phyloP scores from a whole-genome alignment of 2,113 vertebrate genomes.

The Albula glossodonta region DNA sequence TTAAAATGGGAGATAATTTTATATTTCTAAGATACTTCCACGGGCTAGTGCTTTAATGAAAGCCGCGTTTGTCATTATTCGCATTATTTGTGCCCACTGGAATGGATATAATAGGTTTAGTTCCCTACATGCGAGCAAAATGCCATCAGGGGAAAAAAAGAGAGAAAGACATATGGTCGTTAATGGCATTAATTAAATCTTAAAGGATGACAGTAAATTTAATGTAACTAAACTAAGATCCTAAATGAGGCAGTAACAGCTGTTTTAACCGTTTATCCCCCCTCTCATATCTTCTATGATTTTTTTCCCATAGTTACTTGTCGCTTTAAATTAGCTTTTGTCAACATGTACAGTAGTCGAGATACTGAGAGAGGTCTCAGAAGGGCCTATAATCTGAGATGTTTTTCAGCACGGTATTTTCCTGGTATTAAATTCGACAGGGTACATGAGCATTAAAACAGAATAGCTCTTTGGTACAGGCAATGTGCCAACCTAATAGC shows the following conservation, averaged over 20 bases:
- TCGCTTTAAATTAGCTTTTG: conserved; percentile 49
- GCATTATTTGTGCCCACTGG: conserved; percentile 57
- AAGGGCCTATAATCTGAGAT: neutral
- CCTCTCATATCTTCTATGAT: conserved; percentile 41
- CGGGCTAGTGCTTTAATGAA: conserved; percentile 29
- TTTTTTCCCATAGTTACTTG: conserved; percentile 42
- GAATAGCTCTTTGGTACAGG: too few species aligned
- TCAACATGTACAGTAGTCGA: neutral
- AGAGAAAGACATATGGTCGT: conserved; percentile 54
- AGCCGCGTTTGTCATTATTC: conserved; percentile 50
- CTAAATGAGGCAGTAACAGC: conserved; percentile 62
- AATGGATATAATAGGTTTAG: conserved; percentile 61
- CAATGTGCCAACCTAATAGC: too few species aligned
- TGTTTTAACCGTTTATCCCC: conserved; percentile 48
- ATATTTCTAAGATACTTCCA: neutral
- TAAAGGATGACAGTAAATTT: conserved; percentile 64
- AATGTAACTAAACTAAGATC: conserved; percentile 60
- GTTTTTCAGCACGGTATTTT: too few species aligned
- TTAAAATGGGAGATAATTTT: too few species aligned
- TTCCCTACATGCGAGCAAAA: conserved; percentile 39
- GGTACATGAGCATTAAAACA: too few species aligned
- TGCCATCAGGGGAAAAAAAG: conserved; percentile 20
- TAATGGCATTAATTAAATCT: conserved; percentile 59
- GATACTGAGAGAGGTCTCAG: too few species aligned
- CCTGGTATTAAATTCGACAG: too few species aligned